Base-by-base conservation (phyloP, 53 echinoderm and acorn worm species). In the Crossaster papposus region DNA sequence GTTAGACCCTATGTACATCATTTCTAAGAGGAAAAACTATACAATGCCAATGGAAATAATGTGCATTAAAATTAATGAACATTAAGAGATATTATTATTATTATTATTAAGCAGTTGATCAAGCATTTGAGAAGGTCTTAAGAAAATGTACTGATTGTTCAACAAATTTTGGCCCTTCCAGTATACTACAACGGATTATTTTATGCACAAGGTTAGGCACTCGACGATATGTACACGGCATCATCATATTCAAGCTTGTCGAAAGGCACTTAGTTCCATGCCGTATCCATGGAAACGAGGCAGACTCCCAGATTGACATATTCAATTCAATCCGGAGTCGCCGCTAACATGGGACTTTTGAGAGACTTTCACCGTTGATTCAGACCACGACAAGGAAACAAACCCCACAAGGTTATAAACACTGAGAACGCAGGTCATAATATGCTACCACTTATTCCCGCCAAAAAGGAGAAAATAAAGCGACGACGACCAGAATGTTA, bases 221-320 rank as follows among this genome's bases (percentile, higher is more conserved):
- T 44, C 17, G 24, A 78, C 54, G 72, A 51, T 65, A 84, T 28
- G 68, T 1, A 36, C 26, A 29, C 72, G 52, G 51, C 72, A 71
- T 53, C 84, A 84, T 36, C 28, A 84, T 84, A 44, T 84, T 3
- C 52, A 18, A 9, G 44, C 72, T 11, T 70, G 32, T 35, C 26
- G 72, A 53, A 71, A 72, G 72, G 84, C 51, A 84, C 84, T 84
- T 84, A 84, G 72, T 84, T 18, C 72, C 84, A 84, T 84, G 84
- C 84, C 72, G 84, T 84, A 30, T 30, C 84, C 84, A 84, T 84
- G 72, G 73, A 26, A 72, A 84, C 84, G 72, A 51, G 38, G 30
- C 72, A 71, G 84, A 84, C 30, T 44, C 44, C 29, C 20, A 72
- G 84, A 72, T 72, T 72, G 50, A 52, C 72, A 84, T 84, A 72